These are phyloP conservation scores for Cancer borealis DNA, from an alignment of 2,888 invertebrate species.

Conservation along the genomic window DNA sequence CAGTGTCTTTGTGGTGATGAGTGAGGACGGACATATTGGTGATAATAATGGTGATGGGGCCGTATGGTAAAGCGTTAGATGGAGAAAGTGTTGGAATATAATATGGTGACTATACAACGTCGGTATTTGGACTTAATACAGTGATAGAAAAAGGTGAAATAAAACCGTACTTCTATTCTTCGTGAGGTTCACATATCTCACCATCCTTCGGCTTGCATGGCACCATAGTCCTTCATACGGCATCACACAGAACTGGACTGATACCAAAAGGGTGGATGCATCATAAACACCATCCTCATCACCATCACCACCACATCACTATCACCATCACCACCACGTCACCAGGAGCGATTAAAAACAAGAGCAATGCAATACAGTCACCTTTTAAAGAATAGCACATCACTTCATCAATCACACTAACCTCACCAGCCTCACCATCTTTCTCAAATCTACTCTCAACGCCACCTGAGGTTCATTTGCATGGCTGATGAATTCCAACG, in stretches of 20 bases:
- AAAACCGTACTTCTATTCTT: neutral
- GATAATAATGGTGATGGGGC: neutral
- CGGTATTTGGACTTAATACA: neutral
- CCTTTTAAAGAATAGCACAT: neutral
- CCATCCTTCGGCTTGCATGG: neutral
- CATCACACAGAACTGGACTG: neutral
- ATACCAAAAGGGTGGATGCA: neutral
- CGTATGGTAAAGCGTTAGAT: neutral
- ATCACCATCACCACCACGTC: neutral
- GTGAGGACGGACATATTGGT: neutral
- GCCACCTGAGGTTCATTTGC: neutral
- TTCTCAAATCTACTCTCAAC: neutral
- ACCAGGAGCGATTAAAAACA: neutral
- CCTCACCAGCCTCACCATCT: neutral
- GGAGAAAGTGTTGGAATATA: neutral
- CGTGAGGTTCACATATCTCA: neutral
- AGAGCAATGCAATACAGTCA: conserved; percentile 10
- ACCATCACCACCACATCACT: neutral
- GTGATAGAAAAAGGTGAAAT: neutral
- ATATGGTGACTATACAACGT: neutral
- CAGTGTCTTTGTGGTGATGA: neutral
- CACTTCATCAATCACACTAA: neutral
- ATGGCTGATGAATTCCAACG: neutral
- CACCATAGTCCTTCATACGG: neutral
- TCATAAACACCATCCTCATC: too few species aligned